A percentile compares a stretch with the other conserved stretches of the same genome.
Conservation (phyloP, 1,140 invertebrate species). For the Papilio glaucus region DNA sequence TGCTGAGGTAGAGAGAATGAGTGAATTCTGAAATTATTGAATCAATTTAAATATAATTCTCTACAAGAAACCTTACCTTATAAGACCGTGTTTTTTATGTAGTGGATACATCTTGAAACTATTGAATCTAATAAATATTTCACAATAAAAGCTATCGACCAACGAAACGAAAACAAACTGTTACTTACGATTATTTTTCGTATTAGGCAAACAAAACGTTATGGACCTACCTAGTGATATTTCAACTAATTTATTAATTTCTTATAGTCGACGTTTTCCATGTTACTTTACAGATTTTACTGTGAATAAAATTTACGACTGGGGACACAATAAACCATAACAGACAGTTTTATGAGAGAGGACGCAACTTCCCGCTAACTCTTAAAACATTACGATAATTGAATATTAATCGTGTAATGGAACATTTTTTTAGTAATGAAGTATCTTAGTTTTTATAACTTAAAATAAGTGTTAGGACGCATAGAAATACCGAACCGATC, state of each 20-base stretch:
- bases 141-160: too few relatives aligned
- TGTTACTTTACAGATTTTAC: not conserved
- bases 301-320: not conserved
- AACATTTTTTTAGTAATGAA: not conserved
- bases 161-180: too few relatives aligned
- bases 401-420: constrained; percentile 3
- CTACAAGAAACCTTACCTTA: too few relatives aligned
- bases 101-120: too few relatives aligned
- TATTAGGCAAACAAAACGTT: too few relatives aligned
- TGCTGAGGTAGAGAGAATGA: too few relatives aligned
- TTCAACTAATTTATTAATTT: not conserved
- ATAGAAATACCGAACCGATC: too few relatives aligned
- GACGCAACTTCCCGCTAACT: constrained; percentile 8
- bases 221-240: not conserved
- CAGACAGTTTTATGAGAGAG: constrained; percentile 8
- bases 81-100: too few relatives aligned
- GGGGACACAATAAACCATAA: constrained; percentile 8
- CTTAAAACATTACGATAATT: not conserved
- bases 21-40: too few relatives aligned
- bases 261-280: not conserved
- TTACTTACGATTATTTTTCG: too few relatives aligned
- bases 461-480: not conserved
- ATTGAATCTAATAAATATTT: too few relatives aligned
- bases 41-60: too few relatives aligned
- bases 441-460: not conserved